A percentile compares a stretch with the other conserved stretches of the same genome.
These are phyloP conservation scores for Tetanocera ferruginea DNA, from an alignment of 2,888 invertebrate genomes.

Conservation along the genomic window DNA sequence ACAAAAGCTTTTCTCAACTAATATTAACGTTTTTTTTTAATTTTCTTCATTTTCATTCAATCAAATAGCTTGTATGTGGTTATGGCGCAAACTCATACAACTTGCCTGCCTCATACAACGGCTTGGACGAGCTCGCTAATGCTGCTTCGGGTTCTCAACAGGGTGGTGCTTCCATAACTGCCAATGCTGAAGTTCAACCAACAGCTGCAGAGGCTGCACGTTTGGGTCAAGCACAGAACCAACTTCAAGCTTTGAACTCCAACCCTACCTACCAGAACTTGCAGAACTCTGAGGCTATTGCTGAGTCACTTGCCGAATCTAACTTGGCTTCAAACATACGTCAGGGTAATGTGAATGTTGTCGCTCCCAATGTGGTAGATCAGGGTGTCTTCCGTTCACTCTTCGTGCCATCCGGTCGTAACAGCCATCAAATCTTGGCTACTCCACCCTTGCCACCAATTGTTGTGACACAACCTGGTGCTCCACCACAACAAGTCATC, in stretches of 20 bases:
- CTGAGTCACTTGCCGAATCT: conserved; percentile 62
- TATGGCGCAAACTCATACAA: conserved; percentile 30
- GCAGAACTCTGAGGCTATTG: conserved; percentile 64
- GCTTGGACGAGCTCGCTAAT: conserved; percentile 61
- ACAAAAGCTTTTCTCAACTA: background rate
- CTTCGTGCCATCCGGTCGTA: conserved; percentile 62
- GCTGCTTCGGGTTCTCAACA: conserved; percentile 55
- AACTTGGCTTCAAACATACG: conserved; percentile 63
- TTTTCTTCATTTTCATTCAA: background rate
- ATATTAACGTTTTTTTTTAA: background rate
- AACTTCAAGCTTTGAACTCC: conserved; percentile 58
- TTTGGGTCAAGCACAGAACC: conserved; percentile 59
- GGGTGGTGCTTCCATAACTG: conserved; percentile 54
- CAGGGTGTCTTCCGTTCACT: conserved; percentile 64
- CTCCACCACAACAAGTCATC: conserved; percentile 61
- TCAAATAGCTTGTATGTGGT: conserved; percentile 16
- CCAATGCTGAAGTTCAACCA: conserved; percentile 60
- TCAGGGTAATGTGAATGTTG: conserved; percentile 62
- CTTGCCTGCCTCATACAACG: conserved; percentile 50
- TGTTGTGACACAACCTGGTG: conserved; percentile 64
- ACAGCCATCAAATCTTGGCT: conserved; percentile 63
- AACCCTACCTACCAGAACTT: conserved; percentile 60
- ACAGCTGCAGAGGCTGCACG: conserved; percentile 58
- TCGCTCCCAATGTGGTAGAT: conserved; percentile 63
- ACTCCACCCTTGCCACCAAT: conserved; percentile 65